Conservation (phyloP, 2,113 vertebrate species). For the Chrysemys picta region DNA sequence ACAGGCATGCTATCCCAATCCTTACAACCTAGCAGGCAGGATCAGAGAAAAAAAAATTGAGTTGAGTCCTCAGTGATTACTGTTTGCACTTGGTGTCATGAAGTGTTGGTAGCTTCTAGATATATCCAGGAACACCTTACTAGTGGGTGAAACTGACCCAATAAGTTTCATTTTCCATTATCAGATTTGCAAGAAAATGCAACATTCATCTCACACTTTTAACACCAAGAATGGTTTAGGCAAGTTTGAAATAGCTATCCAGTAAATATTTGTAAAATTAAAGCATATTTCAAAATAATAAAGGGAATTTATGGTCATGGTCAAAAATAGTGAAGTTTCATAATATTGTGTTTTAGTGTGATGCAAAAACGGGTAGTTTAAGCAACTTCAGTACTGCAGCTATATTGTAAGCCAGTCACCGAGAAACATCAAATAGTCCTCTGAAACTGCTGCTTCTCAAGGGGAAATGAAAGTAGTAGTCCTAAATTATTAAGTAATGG, state of each 20-base stretch:
- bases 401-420: background rate
- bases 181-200: background rate
- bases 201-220: background rate
- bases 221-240: background rate
- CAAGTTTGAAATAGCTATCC: background rate
- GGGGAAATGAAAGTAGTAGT: background rate
- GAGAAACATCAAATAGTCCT: background rate
- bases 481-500: background rate
- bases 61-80: background rate
- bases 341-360: background rate
- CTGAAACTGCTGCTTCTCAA: background rate
- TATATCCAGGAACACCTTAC: background rate
- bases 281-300: background rate
- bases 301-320: background rate
- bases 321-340: background rate
- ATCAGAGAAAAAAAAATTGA: background rate
- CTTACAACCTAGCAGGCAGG: background rate
- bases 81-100: background rate
- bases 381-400: background rate
- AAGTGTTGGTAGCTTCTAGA: background rate
- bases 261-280: background rate
- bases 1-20: background rate
- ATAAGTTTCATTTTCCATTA: background rate
- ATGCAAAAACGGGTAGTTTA: background rate
- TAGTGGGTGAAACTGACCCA: background rate